A percentile compares a stretch with the other conserved stretches of the same genome.
These are phyloP conservation scores for Tyrophagus putrescentiae DNA, from an alignment of 1,140 invertebrate species.

Conservation along the genomic window DNA sequence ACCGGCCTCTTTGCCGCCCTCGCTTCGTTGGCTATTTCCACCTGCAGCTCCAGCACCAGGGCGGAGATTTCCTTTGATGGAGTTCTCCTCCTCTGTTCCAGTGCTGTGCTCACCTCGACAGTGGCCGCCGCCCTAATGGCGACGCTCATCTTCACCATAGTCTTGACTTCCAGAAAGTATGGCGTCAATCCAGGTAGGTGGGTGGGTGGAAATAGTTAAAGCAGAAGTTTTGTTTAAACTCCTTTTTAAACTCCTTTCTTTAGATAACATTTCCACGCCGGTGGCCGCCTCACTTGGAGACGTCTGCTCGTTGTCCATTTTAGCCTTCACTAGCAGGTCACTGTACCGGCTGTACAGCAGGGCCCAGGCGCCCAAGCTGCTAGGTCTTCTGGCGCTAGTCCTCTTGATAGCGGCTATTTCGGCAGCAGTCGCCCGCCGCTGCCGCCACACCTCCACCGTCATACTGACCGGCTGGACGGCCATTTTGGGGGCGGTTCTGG, in stretches of 20 bases:
- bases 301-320: conserved; percentile 56
- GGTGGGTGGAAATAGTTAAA: conserved; percentile 2
- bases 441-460: conserved; percentile 40
- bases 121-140: conserved; percentile 48
- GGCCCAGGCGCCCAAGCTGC: not conserved
- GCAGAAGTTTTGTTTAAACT: not conserved
- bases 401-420: conserved; percentile 55
- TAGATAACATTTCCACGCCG: conserved; percentile 86
- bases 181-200: not conserved
- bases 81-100: conserved; percentile 60
- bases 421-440: conserved; percentile 55
- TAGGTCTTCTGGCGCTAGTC: conserved; percentile 10
- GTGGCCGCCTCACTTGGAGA: conserved; percentile 90
- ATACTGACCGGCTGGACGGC: conserved; percentile 17
- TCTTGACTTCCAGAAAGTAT: conserved; percentile 5
- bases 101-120: conserved; percentile 72
- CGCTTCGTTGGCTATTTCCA: conserved; percentile 66
- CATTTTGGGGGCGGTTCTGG: conserved; percentile 15
- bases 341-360: conserved; percentile 1
- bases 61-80: conserved; percentile 42
- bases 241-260: not conserved
- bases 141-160: conserved; percentile 22
- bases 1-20: conserved; percentile 77
- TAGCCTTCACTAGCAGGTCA: conserved; percentile 13
- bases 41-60: conserved; percentile 55